Evolutionary conservation across 2,888 invertebrate species (phyloP).

Genomic region (Odontomyia ornata): DNA sequence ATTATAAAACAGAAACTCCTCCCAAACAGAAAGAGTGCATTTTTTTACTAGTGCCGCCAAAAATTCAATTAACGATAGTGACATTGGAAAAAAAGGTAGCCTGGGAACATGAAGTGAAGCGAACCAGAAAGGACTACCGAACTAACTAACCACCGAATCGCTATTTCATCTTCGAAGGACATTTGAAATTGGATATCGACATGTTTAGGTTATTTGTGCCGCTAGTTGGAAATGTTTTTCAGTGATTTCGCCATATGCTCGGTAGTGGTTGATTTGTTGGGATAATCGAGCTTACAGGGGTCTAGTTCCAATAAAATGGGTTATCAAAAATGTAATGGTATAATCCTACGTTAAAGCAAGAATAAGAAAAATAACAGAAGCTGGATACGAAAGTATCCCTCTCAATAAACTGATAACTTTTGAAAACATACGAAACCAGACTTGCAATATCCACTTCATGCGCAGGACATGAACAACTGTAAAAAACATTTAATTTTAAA

Average conservation of each 20-base stretch:
- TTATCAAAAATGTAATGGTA: no score
- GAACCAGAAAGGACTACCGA: neutral
- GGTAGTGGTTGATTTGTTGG: no score
- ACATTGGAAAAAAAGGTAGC: neutral
- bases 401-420: no score
- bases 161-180: neutral
- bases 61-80: constrained; percentile 37
- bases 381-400: no score
- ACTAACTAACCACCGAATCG: neutral
- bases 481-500: no score
- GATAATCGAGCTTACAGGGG: no score
- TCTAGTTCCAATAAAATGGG: no score
- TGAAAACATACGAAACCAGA: no score
- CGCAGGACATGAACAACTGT: no score
- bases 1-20: constrained; percentile 39
- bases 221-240: constrained; percentile 10
- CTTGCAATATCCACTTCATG: no score
- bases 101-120: constrained; percentile 22
- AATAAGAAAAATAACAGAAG: no score
- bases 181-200: constrained; percentile 38
- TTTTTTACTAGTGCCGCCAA: neutral
- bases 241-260: neutral
- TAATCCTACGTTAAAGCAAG: no score
- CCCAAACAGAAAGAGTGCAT: neutral
- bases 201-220: constrained; percentile 25